Base-by-base conservation (phyloP, 2,888 invertebrate genomes). In the Patella caerulea region DNA sequence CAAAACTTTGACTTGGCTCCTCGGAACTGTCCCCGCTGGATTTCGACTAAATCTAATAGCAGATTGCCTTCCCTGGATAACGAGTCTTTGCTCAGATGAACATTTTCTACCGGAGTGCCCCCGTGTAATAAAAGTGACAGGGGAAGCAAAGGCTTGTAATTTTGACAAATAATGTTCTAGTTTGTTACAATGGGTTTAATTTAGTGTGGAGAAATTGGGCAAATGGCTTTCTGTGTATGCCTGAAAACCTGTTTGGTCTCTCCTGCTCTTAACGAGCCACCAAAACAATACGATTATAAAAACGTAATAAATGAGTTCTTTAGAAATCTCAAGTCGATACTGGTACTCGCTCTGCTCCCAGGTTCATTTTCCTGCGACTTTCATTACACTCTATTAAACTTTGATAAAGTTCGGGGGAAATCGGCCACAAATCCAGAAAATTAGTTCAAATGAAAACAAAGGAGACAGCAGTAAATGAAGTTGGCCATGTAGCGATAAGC, bases 341-440 rank as follows among this genome's bases (percentile, higher is more conserved):
- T 45, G 45, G 45, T 45, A 15, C 52, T 59, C n/a, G 19, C 3
- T 34, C 14, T 2, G 14, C 65, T 59, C 12, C 29, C 34, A 9
- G 29, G 54, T n/a, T 52, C n/a, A 19, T 7, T 72, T 45, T 45
- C 45, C 45, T 45, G n/a, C 45, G 24, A 29, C 65, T 59, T 59
- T 19, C 29, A 78, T 75, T 75, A 78, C 73, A 78, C 72, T 59
- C 78, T 69, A 78, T 78, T 75, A 75, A 78, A 72, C 69, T 53
- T 59, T 72, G 74, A 24, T 74, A 72, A 54, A 72, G 72, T 65
- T 54, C 71, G 24, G 24, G 65, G 56, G 54, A 74, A 79, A 77
- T 76, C 74, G 59, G 69, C 74, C 74, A 77, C 56, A 76, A 76
- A 71, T 71, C 71, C 69, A 53, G 72, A 77, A 72, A 74, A 77